phyloP scores from a whole-genome alignment of 2,113 vertebrate species.

The Plotosus lineatus region DNA sequence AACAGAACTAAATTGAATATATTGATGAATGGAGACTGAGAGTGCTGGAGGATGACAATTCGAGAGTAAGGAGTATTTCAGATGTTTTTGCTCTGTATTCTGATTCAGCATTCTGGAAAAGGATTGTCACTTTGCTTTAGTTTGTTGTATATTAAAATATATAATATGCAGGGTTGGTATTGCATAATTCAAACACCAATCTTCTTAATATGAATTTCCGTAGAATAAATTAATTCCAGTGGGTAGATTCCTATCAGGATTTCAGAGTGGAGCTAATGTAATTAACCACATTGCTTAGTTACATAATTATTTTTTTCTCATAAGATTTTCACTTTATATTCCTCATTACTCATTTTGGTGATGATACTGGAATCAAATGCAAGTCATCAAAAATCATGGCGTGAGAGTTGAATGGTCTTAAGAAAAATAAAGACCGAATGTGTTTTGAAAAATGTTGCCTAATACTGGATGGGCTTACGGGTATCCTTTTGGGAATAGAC shows the following conservation, averaged over 20 bases:
- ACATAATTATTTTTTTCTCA: background rate
- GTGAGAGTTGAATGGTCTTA: background rate
- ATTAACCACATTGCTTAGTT: background rate
- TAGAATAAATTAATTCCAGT: background rate
- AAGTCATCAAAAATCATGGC: background rate
- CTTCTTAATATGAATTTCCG: background rate
- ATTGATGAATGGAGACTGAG: too few relatives aligned
- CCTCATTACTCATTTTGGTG: background rate
- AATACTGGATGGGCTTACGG: background rate
- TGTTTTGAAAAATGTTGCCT: constrained; percentile 8
- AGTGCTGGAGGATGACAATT: background rate
- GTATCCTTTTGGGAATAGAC: constrained; percentile 39
- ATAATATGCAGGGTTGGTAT: background rate
- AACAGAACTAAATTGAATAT: too few relatives aligned
- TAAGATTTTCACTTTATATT: background rate
- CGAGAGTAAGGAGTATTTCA: background rate
- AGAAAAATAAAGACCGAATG: background rate
- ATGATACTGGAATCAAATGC: background rate
- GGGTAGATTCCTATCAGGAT: background rate
- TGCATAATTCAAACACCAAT: background rate
- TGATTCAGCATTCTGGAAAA: background rate
- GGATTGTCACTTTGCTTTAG: background rate
- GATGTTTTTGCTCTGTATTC: background rate
- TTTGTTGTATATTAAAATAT: background rate
- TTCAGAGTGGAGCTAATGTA: too few relatives aligned